Base-by-base conservation (phyloP, 2,797 vertebrate genomes). In the Cephalopachus bancanus region DNA sequence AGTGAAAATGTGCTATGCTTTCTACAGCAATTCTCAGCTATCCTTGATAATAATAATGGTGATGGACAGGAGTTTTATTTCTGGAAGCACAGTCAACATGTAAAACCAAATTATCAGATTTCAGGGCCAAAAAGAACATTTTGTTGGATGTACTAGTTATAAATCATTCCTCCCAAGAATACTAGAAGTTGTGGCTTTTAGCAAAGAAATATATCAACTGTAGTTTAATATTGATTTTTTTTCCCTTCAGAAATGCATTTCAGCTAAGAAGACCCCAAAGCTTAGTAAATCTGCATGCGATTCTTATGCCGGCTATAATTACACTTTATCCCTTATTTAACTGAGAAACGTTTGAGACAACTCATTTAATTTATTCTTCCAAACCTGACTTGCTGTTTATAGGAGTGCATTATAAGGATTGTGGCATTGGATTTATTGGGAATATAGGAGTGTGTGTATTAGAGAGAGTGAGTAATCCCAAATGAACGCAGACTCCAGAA, bases 71-170 rank as follows among this genome's bases (percentile, higher is more conserved):
- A 33, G 69, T 93, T 97, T 98, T 97, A 97, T 97, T 98, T 98
- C 94, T 97, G 93, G 92, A 97, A 96, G 79, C 51, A 37, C 17
- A 81, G 83, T 94, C 55, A 93, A 91, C 69, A 88, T 96, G 93
- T 97, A 97, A 98, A 97, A 97, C 33, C 74, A 98, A 98, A 98
- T 96, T 96, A 97, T 89, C 91, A 97, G 93, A 97, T 98, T 98
- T 96, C 80, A 94, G 95, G 79, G 85, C 57, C 97, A 96, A 97
- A 97, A 97, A 96, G 24, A 97, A 57, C 37, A 94, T 83, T 97
- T 97, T 97, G 83, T 98, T 97, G 93, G 28, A 95, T 97, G 80
- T 97, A 97, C 91, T 93, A 91, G 78, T 67, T 89, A 94, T 81
- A 96, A 97, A 97, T 96, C 86, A 97, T 84, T 33, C 30, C 65